Conservation (phyloP, 2,113 vertebrate genomes). For the Dicaeum eximium region DNA sequence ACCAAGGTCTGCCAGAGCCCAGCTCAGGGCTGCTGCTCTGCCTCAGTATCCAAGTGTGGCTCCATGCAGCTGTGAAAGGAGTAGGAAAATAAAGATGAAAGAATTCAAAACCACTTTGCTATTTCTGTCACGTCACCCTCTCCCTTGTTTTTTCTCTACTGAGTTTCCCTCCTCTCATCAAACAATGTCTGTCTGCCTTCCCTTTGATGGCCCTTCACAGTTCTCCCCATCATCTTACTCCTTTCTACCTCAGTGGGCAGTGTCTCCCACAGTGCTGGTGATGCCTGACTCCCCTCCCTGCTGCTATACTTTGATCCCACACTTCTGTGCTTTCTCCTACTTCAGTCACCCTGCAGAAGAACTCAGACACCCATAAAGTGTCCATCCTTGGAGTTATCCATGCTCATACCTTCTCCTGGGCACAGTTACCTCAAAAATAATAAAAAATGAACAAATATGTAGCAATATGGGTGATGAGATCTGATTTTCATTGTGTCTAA, state of each 20-base stretch:
- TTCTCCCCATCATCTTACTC: accelerated
- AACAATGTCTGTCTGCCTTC: background rate
- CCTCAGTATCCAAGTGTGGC: background rate
- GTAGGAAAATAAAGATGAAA: background rate
- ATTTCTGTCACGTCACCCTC: background rate
- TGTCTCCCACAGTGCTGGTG: background rate
- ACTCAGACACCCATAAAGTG: background rate
- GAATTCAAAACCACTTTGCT: background rate
- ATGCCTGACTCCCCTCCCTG: background rate
- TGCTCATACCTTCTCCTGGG: background rate
- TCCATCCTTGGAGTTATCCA: background rate
- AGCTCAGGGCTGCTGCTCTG: background rate
- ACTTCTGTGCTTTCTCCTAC: background rate
- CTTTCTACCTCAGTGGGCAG: background rate
- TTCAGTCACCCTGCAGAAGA: background rate
- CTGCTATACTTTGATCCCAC: background rate
- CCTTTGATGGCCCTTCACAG: background rate
- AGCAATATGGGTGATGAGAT: background rate
- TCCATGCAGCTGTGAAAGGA: background rate
- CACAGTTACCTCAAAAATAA: background rate
- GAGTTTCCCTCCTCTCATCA: background rate
- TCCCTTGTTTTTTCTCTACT: background rate
- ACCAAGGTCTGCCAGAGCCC: background rate
- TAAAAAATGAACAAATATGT: background rate
- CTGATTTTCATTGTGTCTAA: background rate